Evolutionary conservation across 2,888 invertebrate genomes (phyloP).

Genomic region (Apeira syringaria): DNA sequence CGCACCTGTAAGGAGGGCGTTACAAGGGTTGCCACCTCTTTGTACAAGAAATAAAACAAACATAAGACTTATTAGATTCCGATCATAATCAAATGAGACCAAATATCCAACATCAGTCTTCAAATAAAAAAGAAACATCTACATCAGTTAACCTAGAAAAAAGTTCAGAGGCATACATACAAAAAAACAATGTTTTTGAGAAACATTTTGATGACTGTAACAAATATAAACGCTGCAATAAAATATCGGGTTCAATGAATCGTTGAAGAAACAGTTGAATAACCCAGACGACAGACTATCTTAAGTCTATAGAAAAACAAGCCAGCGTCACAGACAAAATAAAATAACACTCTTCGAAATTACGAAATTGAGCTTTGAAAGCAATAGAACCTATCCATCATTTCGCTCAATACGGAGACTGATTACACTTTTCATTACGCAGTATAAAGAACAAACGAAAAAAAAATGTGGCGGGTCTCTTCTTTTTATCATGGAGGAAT

Average conservation of each 20-base stretch:
- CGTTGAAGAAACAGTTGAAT: not conserved
- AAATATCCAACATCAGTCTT: too few species aligned
- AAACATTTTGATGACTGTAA: too few species aligned
- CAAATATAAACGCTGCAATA: too few species aligned
- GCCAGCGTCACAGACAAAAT: conserved; percentile 35
- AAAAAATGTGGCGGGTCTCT: conserved; percentile 9
- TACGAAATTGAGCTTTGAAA: conserved; percentile 16
- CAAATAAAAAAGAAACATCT: too few species aligned
- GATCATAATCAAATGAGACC: too few species aligned
- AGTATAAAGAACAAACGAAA: conserved; percentile 34
- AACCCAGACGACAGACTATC: conserved; percentile 9
- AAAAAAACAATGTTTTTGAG: too few species aligned
- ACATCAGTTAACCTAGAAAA: too few species aligned
- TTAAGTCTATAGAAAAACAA: conserved; percentile 20
- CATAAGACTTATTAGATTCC: too few species aligned
- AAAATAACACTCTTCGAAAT: conserved; percentile 35
- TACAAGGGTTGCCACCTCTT: too few species aligned
- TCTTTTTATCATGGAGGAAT: conserved; percentile 3
- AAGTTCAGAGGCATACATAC: too few species aligned
- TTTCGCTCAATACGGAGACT: conserved; percentile 40
- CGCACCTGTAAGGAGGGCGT: too few species aligned
- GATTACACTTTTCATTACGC: conserved; percentile 64
- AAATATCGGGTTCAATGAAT: not conserved
- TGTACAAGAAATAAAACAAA: too few species aligned
- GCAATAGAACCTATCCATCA: conserved; percentile 41